A percentile compares a stretch with the other conserved stretches of the same genome.
Conservation (phyloP, 2,797 vertebrate genomes). For the Numenius phaeopus region DNA sequence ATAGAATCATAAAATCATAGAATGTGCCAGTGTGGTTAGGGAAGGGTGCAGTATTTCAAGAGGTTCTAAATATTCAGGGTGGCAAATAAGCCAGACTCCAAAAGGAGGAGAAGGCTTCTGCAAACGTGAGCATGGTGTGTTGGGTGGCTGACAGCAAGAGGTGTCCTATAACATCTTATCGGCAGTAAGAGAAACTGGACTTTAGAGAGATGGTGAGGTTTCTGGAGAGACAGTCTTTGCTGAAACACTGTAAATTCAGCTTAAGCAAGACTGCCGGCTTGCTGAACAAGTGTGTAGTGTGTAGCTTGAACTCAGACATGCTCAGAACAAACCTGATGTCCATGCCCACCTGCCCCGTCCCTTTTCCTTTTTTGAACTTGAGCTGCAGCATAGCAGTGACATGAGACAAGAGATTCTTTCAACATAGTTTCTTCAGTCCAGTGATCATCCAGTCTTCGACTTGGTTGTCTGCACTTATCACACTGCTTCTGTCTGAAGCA, state of each 20-base stretch:
- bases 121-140: neutral
- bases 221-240: neutral
- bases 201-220: neutral
- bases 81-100: neutral
- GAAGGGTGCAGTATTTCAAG: neutral
- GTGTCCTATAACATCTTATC: neutral
- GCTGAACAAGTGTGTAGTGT: neutral
- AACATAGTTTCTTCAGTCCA: neutral
- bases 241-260: neutral
- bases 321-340: neutral
- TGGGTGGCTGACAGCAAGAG: neutral
- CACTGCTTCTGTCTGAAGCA: neutral
- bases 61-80: neutral
- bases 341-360: rapidly evolving
- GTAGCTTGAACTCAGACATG: neutral
- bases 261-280: neutral
- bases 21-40: neutral
- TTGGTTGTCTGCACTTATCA: neutral
- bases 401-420: neutral
- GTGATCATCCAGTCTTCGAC: neutral
- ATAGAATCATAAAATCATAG: too few species aligned
- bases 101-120: neutral
- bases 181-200: neutral
- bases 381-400: neutral
- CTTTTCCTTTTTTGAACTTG: neutral